Conservation (phyloP, 2,797 vertebrate species). For the Austrolebias charrua region DNA sequence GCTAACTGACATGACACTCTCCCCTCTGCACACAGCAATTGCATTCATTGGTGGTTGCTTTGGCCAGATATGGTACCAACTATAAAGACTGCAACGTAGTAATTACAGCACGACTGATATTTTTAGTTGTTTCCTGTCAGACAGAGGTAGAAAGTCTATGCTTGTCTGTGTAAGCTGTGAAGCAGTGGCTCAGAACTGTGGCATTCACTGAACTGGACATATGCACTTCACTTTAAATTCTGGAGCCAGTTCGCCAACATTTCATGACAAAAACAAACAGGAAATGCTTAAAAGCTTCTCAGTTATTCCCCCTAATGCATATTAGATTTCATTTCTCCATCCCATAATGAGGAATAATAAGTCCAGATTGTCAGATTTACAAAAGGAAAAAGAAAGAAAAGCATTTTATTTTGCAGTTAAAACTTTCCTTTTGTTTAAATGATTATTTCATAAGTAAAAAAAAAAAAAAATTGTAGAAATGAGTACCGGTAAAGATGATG, state of each 20-base stretch:
- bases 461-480: neutral
- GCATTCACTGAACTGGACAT: constrained; percentile 40
- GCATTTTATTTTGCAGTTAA: neutral
- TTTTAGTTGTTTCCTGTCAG: constrained; percentile 82
- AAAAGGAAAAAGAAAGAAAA: neutral
- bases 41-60: constrained; percentile 77
- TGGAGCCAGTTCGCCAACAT: constrained; percentile 34
- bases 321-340: constrained; percentile 2
- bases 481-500: no score
- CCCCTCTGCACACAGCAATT: constrained; percentile 78
- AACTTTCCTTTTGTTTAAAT: neutral
- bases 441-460: neutral
- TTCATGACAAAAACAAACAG: constrained; percentile 4
- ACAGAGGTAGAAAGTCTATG: constrained; percentile 72
- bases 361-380: neutral
- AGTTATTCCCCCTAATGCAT: constrained; percentile 20
- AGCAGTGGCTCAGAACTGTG: constrained; percentile 49
- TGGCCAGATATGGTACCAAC: constrained; percentile 76
- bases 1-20: constrained; percentile 80
- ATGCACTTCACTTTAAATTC: constrained; percentile 31
- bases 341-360: neutral
- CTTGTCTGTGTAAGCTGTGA: constrained; percentile 63
- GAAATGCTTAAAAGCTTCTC: constrained; percentile 32
- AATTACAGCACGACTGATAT: constrained; percentile 82
- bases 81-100: constrained; percentile 78